These are phyloP conservation scores for Calonectris borealis DNA, from an alignment of 2,113 vertebrate genomes.

Conservation along the genomic window DNA sequence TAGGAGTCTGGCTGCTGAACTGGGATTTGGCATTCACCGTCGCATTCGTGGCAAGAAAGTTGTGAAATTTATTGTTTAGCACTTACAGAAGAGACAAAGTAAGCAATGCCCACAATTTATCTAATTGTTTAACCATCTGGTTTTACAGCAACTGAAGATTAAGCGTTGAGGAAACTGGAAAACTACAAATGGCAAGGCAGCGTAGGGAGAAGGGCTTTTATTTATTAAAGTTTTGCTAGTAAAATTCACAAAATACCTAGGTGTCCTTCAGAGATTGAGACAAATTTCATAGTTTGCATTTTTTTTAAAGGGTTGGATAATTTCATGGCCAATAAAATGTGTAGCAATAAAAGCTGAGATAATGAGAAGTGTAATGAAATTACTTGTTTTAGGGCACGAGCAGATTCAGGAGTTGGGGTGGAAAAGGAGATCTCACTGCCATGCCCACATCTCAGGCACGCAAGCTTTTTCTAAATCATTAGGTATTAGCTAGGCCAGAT, in stretches of 20 bases:
- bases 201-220: not conserved
- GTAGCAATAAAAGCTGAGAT: not conserved
- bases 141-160: constrained; percentile 68
- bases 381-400: not conserved
- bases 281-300: not conserved
- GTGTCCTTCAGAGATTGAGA: not conserved
- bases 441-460: not conserved
- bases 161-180: constrained; percentile 25
- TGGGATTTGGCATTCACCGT: constrained; percentile 18
- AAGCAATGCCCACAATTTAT: constrained; percentile 50
- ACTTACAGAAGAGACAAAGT: constrained; percentile 50
- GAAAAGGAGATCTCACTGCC: not conserved
- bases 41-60: not conserved
- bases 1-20: constrained; percentile 62
- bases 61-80: constrained; percentile 57
- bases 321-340: not conserved
- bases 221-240: not conserved
- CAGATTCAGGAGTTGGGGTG: not conserved
- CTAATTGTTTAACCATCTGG: constrained; percentile 82
- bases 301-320: not conserved
- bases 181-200: not conserved
- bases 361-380: not conserved
- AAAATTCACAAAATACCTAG: not conserved
- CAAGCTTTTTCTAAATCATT: not conserved
- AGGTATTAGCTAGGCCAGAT: not conserved